Base-by-base conservation (phyloP, 2,113 vertebrate genomes). In the Irena cyanogastra region DNA sequence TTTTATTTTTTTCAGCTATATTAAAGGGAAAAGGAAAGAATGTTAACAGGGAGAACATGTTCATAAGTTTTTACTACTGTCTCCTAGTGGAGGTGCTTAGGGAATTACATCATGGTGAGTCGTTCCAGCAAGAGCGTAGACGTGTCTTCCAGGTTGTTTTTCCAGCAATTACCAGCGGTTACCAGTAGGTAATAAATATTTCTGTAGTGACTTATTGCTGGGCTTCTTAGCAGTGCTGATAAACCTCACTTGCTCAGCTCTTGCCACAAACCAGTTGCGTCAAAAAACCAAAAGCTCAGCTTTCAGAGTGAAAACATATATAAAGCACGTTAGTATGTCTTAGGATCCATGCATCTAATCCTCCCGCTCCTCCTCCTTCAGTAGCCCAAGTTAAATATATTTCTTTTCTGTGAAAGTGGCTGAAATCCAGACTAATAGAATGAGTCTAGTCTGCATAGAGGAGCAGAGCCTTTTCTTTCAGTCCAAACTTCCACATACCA, bases 51-150 rank as follows among this genome's bases (percentile, higher is more conserved):
- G 86, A 94, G 94, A 97, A 90, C 66, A 88, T 70, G 75, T 97
- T 96, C 93, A 70, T 96, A 93, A 82, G 81, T 84, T 96, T 97
- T 97, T 97, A 97, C 93, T 96, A 88, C 93, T 97, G 96, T 96
- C 94, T 96, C 90, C 93, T 96, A 84, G 84, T 88, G 90, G 95
- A 94, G 84, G 83, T 76, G 91, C 88, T 78, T 89, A 15, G 96
- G 95, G 97, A 96, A 97, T 97, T 96, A 97, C 97, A 92, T 97
- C 96, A 97, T 95, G 47, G 93, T 90, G 75, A 96, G 82, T 83
- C 0, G 39, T 96, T 96, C 91, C 96, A 97, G 86, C 85, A 89
- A 71, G 91, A 95, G 71, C 16, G 2, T 57, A 93, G 94, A 90
- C 69, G 16, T 88, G 91, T 76, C 74, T 90, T 94, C 93, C 1